Evolutionary conservation across 2,888 invertebrate genomes (phyloP).

Genomic region (Ommatoiulus sabulosus): DNA sequence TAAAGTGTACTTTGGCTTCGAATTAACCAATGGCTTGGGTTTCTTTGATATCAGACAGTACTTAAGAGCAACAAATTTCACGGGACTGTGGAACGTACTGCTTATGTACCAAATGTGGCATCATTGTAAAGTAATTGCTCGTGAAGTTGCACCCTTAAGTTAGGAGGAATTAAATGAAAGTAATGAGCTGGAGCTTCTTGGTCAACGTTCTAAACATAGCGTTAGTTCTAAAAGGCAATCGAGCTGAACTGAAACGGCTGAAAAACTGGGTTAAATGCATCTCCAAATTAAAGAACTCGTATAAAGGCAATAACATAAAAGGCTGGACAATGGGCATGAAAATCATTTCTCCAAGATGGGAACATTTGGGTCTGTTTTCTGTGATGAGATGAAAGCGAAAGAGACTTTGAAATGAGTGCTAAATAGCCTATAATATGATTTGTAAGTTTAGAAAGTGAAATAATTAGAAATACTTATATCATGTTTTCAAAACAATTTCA

Average conservation of each 20-base stretch:
- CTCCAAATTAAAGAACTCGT: constrained; percentile 2
- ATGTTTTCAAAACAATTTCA: no score
- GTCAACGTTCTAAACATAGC: background rate
- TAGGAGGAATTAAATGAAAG: background rate
- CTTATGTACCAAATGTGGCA: background rate
- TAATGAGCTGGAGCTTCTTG: background rate
- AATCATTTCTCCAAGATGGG: no score
- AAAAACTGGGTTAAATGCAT: background rate
- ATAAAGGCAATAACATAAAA: background rate
- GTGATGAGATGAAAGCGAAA: no score
- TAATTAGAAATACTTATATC: no score
- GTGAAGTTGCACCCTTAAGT: background rate
- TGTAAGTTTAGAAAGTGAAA: no score
- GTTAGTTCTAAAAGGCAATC: background rate
- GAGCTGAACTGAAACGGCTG: background rate
- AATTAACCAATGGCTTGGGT: background rate
- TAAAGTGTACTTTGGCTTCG: background rate
- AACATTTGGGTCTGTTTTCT: no score
- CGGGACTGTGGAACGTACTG: background rate
- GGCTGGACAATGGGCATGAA: no score
- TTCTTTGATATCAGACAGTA: background rate
- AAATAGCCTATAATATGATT: no score
- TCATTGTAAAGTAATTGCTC: constrained; percentile 10
- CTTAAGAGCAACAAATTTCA: background rate
- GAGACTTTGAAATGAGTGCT: no score